These are phyloP conservation scores for Cylindroiulus punctatus DNA, from an alignment of 2,888 invertebrate genomes.

Conservation along the genomic window DNA sequence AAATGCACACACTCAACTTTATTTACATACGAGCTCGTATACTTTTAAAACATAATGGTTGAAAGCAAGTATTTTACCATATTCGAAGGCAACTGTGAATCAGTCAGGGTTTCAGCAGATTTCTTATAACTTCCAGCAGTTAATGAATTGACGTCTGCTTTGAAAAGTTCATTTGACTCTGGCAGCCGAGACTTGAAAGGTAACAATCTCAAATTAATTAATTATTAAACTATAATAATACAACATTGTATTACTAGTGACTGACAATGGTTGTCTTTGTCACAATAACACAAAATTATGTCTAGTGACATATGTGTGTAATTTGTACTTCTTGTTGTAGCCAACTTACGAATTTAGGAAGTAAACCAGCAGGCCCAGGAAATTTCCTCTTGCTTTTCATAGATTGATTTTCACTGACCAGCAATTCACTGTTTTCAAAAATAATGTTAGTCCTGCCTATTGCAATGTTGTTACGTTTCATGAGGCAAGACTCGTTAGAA, in stretches of 20 bases:
- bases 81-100: not conserved
- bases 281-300: too few relatives aligned
- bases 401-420: not conserved
- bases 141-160: not conserved
- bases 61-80: not conserved
- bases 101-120: not conserved
- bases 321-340: not conserved
- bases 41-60: not conserved
- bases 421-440: not conserved
- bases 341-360: constrained; percentile 13
- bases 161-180: not conserved
- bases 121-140: not conserved
- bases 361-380: constrained; percentile 14
- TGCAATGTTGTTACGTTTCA: not conserved
- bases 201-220: not conserved
- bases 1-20: not conserved
- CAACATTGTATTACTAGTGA: not conserved
- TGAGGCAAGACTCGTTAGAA: not conserved
- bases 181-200: not conserved
- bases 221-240: not conserved
- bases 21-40: too few relatives aligned
- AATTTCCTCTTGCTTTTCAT: not conserved
- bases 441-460: not conserved
- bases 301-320: too few relatives aligned
- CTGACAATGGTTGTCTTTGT: too few relatives aligned